Evolutionary conservation across 2,113 vertebrate species (phyloP), one percentile per base, ranked within the genome.

Genomic region (Mastomys coucha): DNA sequence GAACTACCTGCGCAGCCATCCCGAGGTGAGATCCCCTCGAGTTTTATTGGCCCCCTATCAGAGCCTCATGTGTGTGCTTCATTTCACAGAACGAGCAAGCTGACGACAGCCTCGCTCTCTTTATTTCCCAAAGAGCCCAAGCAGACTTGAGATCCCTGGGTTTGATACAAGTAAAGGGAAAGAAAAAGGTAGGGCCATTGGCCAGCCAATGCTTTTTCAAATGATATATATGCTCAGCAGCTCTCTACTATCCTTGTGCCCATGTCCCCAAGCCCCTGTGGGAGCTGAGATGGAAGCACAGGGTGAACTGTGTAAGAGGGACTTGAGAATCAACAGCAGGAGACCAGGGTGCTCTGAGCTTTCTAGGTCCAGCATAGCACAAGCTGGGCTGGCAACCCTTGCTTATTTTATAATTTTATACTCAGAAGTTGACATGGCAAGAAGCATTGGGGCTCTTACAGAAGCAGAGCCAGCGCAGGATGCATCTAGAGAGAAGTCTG

Each of bases 1-100:
- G 36, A 98, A 97, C 72, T 99, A 99, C 95, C 98, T 99, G 95
- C 97, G 98, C 69, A 97, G 69, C 81, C 99, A 98, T 7, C 53
- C 69, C 0, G 94, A 98, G 98, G 98, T 84, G 28, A 84, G 58
- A 42, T 9, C 58, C 13, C n/a, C 58, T 17, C 4, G 16, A 6
- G 11, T 63, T 63, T 84, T 42, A 84, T 42, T 26, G n/a, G 56
- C 24, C 36, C 22, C 53, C 56, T 84, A 14, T 63, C n/a, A 19
- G 14, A 84, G 19, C n/a, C n/a, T 42, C 81, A 60, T 13, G 10
- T 7, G 0, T 84, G 58, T 22, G n/a, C 13, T 63, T 26, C n/a
- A 42, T 63, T 84, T 63, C 92, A 88, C 17, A 92, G 65, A 88
- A 63, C 14, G 20, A 56, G 36, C 16, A 19, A 65, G 76, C 85